Conservation (phyloP, 2,797 vertebrate genomes). For the Toxotes lorentzi region DNA sequence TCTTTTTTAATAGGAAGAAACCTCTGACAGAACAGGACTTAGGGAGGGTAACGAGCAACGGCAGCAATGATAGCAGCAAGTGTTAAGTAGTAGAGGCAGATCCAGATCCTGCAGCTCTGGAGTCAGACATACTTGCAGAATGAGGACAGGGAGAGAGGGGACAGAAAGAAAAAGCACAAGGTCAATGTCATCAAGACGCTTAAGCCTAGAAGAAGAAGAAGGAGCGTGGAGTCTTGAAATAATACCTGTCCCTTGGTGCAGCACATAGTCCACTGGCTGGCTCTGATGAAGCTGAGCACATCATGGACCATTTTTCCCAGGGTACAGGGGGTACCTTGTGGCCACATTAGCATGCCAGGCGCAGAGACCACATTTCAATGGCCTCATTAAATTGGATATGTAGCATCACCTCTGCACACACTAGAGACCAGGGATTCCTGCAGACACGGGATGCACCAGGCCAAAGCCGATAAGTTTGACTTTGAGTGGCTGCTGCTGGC, state of each 20-base stretch:
- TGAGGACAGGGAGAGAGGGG: too few relatives aligned
- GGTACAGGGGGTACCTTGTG: not conserved
- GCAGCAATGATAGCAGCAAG: too few relatives aligned
- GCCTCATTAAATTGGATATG: not conserved
- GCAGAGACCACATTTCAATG: not conserved
- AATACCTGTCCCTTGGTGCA: not conserved
- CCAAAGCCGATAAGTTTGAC: slow-evolving; percentile 1
- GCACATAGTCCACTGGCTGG: not conserved
- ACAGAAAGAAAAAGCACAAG: too few relatives aligned
- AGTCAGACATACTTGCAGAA: too few relatives aligned
- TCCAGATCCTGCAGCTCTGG: too few relatives aligned
- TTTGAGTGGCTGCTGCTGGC: not conserved
- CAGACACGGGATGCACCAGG: not conserved
- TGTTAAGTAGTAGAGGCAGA: too few relatives aligned
- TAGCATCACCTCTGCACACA: not conserved
- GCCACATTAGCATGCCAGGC: not conserved
- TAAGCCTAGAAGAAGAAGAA: too few relatives aligned
- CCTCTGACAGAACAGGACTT: too few relatives aligned
- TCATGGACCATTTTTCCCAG: not conserved
- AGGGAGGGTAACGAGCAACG: too few relatives aligned
- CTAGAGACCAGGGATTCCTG: not conserved
- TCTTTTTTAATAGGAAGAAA: too few relatives aligned
- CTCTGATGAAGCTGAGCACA: not conserved
- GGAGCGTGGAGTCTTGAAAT: not conserved
- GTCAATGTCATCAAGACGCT: too few relatives aligned